phyloP scores from a whole-genome alignment of 2,113 vertebrate genomes.

The Oncorhynchus gorbuscha region DNA sequence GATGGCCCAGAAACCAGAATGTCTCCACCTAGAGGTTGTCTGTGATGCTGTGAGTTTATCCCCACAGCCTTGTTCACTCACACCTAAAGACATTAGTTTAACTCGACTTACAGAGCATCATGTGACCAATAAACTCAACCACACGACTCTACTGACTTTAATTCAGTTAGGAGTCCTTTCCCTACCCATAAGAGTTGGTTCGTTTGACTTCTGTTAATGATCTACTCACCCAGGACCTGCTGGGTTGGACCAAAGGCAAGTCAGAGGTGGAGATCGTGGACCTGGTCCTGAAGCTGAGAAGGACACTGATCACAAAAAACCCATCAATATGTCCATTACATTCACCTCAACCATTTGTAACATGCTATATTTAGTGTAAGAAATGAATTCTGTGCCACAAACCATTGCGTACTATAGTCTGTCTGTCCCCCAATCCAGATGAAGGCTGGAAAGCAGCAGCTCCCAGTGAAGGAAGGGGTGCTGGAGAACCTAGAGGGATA shows the following conservation, averaged over 20 bases:
- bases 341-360: neutral
- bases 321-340: neutral
- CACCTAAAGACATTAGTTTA: too few species aligned
- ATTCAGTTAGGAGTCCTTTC: too few species aligned
- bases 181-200: neutral
- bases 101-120: too few species aligned
- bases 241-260: conserved; percentile 90
- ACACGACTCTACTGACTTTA: too few species aligned
- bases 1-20: conserved; percentile 90
- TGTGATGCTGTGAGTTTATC: conserved; percentile 79
- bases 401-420: neutral
- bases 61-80: neutral
- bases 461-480: conserved; percentile 79
- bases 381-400: neutral
- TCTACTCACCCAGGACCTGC: conserved; percentile 76
- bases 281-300: conserved; percentile 87
- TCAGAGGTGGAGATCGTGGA: conserved; percentile 94
- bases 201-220: neutral
- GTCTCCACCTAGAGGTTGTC: conserved; percentile 87
- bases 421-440: conserved; percentile 57
- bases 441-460: conserved; percentile 77
- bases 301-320: conserved; percentile 82
- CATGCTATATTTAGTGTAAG: too few species aligned
- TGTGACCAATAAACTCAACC: too few species aligned
- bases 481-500: conserved; percentile 72